Evolutionary conservation across 2,797 vertebrate genomes (phyloP).

Genomic region (Chaetodon trifasciatus): DNA sequence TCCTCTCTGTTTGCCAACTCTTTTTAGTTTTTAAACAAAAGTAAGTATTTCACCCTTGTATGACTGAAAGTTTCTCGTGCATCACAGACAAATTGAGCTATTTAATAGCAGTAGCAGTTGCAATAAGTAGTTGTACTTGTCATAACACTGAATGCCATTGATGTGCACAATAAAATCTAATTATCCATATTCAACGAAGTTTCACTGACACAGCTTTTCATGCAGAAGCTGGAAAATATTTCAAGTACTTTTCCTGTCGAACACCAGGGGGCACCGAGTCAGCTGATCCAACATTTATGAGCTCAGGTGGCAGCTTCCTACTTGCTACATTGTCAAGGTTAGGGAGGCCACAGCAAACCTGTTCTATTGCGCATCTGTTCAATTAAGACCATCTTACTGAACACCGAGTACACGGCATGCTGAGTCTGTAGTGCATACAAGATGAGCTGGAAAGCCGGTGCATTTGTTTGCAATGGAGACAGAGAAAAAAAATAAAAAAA

Average conservation of each 20-base stretch:
- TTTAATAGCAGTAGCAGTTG: neutral
- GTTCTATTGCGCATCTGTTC: conserved; percentile 40
- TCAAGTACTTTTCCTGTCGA: conserved; percentile 12
- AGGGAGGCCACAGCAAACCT: conserved; percentile 30
- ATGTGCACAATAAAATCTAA: neutral
- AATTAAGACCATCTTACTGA: conserved; percentile 1
- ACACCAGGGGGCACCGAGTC: conserved; percentile 64
- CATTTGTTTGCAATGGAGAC: neutral
- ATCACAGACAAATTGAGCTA: neutral
- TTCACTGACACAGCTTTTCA: neutral
- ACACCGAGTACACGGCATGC: neutral
- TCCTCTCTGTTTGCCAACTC: too few relatives aligned
- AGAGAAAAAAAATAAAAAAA: neutral
- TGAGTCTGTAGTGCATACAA: neutral
- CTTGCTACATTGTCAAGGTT: conserved; percentile 44
- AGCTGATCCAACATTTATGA: conserved; percentile 29
- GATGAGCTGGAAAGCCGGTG: neutral
- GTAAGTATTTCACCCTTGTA: neutral
- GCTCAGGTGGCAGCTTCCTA: conserved; percentile 36
- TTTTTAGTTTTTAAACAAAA: too few relatives aligned
- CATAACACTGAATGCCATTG: neutral
- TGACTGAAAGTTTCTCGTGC: neutral
- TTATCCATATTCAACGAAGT: neutral
- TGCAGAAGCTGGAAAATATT: neutral
- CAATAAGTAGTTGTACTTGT: neutral